Evolutionary conservation across 2,888 invertebrate genomes (phyloP).

Genomic region (Pherbina coryleti): DNA sequence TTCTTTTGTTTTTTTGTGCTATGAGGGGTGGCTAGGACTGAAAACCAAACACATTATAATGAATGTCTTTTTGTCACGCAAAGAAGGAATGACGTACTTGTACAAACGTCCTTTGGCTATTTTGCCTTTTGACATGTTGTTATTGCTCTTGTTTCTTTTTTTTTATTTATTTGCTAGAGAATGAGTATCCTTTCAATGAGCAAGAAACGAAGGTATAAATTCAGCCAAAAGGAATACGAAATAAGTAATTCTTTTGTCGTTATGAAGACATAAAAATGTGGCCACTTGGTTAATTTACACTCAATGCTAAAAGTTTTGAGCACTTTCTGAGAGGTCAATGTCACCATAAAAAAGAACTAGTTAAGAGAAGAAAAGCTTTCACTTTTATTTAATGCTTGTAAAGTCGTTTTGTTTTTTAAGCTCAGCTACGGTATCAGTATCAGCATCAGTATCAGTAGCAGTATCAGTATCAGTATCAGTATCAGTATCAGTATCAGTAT

Average conservation of each 20-base stretch:
- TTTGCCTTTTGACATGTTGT: slow-evolving; percentile 14
- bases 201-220: neutral
- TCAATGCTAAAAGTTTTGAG: neutral
- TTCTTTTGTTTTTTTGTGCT: neutral
- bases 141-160: slow-evolving; percentile 1
- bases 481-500: too few species aligned
- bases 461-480: too few species aligned
- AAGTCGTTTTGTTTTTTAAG: too few species aligned
- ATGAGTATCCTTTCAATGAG: slow-evolving; percentile 1
- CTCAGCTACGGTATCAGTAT: too few species aligned
- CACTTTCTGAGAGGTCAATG: too few species aligned
- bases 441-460: too few species aligned
- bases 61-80: slow-evolving; percentile 52
- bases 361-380: too few species aligned
- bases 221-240: slow-evolving; percentile 14
- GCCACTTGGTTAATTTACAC: neutral
- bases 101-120: slow-evolving; percentile 40
- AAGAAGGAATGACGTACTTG: slow-evolving; percentile 47
- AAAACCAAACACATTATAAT: slow-evolving; percentile 41
- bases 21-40: neutral
- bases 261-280: slow-evolving; percentile 7
- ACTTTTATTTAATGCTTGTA: too few species aligned
- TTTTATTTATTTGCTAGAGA: neutral
- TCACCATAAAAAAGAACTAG: too few species aligned
- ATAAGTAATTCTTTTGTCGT: slow-evolving; percentile 1